Conservation (phyloP, 2,113 vertebrate genomes). For the Poeciliopsis prolifica region DNA sequence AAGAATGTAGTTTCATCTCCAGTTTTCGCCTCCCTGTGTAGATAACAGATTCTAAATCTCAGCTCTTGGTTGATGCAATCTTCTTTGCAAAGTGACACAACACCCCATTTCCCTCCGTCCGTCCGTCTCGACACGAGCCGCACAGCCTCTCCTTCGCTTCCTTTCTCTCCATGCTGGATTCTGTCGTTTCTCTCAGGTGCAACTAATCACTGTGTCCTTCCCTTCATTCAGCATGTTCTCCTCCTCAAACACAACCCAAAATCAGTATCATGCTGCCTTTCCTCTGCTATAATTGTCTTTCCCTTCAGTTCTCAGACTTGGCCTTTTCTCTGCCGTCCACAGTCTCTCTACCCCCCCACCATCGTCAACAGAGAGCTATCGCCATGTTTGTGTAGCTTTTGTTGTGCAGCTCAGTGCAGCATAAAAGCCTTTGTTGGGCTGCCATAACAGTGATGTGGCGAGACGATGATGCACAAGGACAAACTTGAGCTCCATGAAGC, state of each 20-base stretch:
- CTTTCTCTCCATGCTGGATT: conserved; percentile 40
- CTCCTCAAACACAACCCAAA: conserved; percentile 20
- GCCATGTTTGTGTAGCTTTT: conserved; percentile 55
- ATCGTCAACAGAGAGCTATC: conserved; percentile 60
- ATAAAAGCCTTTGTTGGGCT: conserved; percentile 68
- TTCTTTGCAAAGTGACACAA: conserved; percentile 67
- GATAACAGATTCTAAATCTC: conserved; percentile 64
- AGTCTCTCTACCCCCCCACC: conserved; percentile 45
- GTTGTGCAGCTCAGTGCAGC: conserved; percentile 45
- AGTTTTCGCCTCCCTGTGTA: conserved; percentile 34
- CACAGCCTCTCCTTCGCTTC: conserved; percentile 41
- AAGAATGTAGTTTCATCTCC: conserved; percentile 42
- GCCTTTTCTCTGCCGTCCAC: conserved; percentile 45
- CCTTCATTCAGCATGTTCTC: conserved; percentile 43
- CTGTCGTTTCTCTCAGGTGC: conserved; percentile 28
- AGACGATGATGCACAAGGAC: conserved; percentile 65
- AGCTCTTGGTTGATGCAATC: conserved; percentile 40
- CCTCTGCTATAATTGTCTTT: conserved; percentile 45
- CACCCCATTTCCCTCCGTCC: conserved; percentile 47
- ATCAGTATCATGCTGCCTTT: conserved; percentile 31
- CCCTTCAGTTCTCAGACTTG: conserved; percentile 19
- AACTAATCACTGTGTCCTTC: conserved; percentile 33
- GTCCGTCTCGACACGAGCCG: conserved; percentile 47
- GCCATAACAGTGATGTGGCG: conserved; percentile 56
- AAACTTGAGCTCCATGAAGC: conserved; percentile 59